Evolutionary conservation across 2,113 vertebrate species (phyloP).

Genomic region (Diadophis punctatus): DNA sequence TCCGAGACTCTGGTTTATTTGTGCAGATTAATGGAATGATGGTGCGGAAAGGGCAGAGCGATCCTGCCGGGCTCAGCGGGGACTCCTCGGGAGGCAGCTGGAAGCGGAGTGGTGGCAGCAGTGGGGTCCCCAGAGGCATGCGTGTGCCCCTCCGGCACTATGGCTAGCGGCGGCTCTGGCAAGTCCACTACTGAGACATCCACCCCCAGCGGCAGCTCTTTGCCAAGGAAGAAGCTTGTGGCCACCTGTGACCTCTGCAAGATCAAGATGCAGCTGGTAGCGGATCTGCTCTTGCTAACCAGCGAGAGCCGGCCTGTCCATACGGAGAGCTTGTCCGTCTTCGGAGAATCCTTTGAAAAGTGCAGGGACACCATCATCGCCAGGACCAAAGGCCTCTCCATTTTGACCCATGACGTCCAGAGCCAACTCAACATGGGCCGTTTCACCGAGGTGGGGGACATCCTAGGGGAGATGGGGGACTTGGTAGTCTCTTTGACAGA

Average conservation of each 20-base stretch:
- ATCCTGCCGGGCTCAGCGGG: constrained; percentile 74
- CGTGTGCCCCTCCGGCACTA: constrained; percentile 75
- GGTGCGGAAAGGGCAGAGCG: constrained; percentile 76
- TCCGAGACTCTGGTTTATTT: constrained; percentile 57
- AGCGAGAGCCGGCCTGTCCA: constrained; percentile 93
- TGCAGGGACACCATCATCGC: constrained; percentile 97
- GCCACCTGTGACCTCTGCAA: constrained; percentile 91
- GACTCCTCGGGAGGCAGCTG: constrained; percentile 68
- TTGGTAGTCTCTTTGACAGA: constrained; percentile 93
- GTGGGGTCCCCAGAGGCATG: constrained; percentile 75
- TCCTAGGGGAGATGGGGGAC: constrained; percentile 90
- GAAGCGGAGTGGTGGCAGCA: constrained; percentile 49
- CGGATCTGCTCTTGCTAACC: constrained; percentile 92
- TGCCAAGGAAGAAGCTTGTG: constrained; percentile 88
- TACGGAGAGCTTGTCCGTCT: constrained; percentile 76
- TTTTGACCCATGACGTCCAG: constrained; percentile 95
- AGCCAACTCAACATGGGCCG: constrained; percentile 99
- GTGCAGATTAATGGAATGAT: constrained; percentile 81
- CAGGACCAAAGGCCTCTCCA: constrained; percentile 95
- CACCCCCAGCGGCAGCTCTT: constrained; percentile 64
- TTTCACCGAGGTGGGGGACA: constrained; percentile 88
- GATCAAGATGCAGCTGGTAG: constrained; percentile 97
- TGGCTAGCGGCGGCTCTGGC: constrained; percentile 92
- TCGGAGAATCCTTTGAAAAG: constrained; percentile 92
- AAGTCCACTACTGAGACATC: constrained; percentile 82